phyloP scores from a whole-genome alignment of 2,888 invertebrate species.

The Mantis religiosa region DNA sequence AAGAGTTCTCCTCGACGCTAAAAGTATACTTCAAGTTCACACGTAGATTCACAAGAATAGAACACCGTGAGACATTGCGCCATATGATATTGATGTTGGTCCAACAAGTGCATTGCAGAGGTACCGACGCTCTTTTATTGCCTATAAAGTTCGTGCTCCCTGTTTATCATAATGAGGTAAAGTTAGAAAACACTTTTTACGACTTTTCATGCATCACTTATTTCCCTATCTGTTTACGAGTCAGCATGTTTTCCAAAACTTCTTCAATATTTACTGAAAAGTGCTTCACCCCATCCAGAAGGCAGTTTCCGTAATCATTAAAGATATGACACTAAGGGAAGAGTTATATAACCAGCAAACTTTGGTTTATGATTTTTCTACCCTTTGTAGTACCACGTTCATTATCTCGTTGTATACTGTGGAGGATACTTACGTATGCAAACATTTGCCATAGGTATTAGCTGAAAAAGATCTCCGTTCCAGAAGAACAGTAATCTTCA shows the following conservation, averaged over 20 bases:
- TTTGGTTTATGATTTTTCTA: background rate
- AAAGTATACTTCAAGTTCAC: too few species aligned
- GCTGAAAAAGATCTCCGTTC: too few species aligned
- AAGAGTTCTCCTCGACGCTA: too few species aligned
- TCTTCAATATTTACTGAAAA: background rate
- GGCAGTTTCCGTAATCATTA: background rate
- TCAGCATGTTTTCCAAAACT: background rate
- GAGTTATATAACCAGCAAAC: background rate
- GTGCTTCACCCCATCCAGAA: background rate
- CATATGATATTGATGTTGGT: background rate
- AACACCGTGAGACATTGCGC: background rate
- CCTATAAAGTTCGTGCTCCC: background rate
- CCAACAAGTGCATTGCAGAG: background rate
- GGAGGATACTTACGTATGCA: too few species aligned
- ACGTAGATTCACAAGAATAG: too few species aligned
- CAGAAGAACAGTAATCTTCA: too few species aligned
- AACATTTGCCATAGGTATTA: too few species aligned
- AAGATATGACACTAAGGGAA: background rate
- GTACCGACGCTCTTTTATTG: background rate
- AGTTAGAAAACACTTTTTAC: background rate
- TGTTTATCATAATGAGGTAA: background rate
- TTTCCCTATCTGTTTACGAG: background rate
- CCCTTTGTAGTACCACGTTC: background rate
- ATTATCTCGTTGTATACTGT: background rate
- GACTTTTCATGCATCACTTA: background rate